A percentile compares a stretch with the other conserved stretches of the same genome.
phyloP scores from a whole-genome alignment of 2,888 invertebrate genomes.

The Hecatera dysodea region DNA sequence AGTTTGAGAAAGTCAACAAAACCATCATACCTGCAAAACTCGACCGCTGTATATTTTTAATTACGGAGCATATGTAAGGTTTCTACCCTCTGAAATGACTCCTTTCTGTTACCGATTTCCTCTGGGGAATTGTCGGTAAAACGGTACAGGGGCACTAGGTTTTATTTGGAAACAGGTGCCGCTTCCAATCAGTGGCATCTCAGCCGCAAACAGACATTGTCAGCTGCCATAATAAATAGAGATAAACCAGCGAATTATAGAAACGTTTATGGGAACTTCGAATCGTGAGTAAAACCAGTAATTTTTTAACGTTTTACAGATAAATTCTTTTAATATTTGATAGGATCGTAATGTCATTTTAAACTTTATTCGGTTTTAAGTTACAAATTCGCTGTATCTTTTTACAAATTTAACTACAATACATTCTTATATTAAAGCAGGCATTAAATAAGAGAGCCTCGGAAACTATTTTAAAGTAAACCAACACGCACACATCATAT shows the following conservation, averaged over 20 bases:
- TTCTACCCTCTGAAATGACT: background rate
- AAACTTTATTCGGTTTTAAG: too few relatives aligned
- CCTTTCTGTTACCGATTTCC: background rate
- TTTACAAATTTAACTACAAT: slow-evolving; percentile 3
- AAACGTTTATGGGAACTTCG: slow-evolving; percentile 12
- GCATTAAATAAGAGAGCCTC: slow-evolving; percentile 37
- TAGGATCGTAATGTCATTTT: background rate
- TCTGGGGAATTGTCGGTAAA: slow-evolving; percentile 14
- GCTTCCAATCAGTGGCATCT: background rate
- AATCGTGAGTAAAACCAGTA: slow-evolving; percentile 21
- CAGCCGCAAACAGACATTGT: slow-evolving; percentile 6
- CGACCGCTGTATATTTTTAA: background rate
- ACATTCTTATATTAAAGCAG: slow-evolving; percentile 25
- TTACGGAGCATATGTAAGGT: slow-evolving; percentile 1
- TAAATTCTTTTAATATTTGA: background rate
- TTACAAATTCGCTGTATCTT: background rate
- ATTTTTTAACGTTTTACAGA: background rate
- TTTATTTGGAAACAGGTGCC: slow-evolving; percentile 3
- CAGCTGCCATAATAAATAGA: slow-evolving; percentile 22
- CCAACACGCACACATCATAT: slow-evolving; percentile 30
- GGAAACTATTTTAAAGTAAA: slow-evolving; percentile 42
- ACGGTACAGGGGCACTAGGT: slow-evolving; percentile 6
- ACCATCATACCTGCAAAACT: too few relatives aligned
- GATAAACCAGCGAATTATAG: slow-evolving; percentile 3
- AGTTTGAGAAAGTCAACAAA: too few relatives aligned